Percentiles rank a stretch among this genome's conserved stretches.
phyloP scores from a whole-genome alignment of 1,140 invertebrate species.

The Agrilus planipennis region DNA sequence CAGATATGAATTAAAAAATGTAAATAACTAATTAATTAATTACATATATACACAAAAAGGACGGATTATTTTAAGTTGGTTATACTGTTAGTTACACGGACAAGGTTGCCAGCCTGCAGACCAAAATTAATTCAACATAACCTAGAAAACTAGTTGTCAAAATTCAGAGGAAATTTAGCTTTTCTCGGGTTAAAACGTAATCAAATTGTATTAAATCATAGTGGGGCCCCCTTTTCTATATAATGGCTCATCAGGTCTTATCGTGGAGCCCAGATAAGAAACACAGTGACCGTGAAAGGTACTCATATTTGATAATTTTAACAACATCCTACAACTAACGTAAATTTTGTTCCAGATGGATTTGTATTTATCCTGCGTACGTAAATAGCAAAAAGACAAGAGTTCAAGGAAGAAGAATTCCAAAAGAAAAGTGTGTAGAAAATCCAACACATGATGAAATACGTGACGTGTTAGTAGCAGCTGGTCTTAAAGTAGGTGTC shows the following conservation, averaged over 20 bases:
- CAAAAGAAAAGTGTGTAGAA: constrained; percentile 79
- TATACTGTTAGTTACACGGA: no score
- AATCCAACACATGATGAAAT: constrained; percentile 93
- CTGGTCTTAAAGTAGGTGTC: constrained; percentile 74
- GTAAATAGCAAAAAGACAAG: constrained; percentile 88
- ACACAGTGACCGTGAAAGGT: constrained; percentile 49
- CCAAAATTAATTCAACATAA: no score
- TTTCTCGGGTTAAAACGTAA: no score
- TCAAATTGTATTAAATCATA: no score
- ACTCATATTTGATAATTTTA: constrained; percentile 13
- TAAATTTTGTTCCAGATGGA: constrained; percentile 61
- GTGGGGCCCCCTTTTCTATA: no score
- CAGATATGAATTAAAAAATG: no score
- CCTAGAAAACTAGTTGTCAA: no score
- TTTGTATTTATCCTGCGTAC: constrained; percentile 94
- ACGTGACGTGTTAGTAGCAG: constrained; percentile 72
- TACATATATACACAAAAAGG: no score
- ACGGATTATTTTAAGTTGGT: no score
- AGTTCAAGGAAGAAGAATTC: constrained; percentile 72
- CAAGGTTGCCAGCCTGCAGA: no score
- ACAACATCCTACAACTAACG: not conserved
- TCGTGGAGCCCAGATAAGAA: constrained; percentile 47
- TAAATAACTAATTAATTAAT: no score
- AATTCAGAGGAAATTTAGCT: no score
- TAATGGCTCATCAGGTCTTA: constrained; percentile 9